A percentile compares a stretch with the other conserved stretches of the same genome.
These are phyloP conservation scores for Hyalella azteca DNA, from an alignment of 2,888 invertebrate genomes.

Conservation along the genomic window DNA sequence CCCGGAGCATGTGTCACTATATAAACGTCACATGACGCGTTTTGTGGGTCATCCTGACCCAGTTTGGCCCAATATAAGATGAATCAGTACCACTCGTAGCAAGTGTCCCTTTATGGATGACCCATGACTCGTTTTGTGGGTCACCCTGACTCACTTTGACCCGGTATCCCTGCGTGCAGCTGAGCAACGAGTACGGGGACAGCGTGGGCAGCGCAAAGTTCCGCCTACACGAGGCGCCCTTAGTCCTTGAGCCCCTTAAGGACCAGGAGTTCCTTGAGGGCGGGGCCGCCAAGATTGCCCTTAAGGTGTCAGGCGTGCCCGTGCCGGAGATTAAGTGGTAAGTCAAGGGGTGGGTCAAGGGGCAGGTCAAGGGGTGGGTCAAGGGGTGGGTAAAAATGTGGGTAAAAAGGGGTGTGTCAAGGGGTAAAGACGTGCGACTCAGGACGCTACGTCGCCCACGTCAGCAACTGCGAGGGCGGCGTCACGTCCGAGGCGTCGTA, in stretches of 20 bases:
- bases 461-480: slow-evolving; percentile 53
- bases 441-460: slow-evolving; percentile 49
- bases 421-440: slow-evolving; percentile 48
- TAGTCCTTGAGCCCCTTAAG: slow-evolving; percentile 44
- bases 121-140: no score
- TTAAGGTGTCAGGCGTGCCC: slow-evolving; percentile 55
- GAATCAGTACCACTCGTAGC: no score
- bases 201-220: slow-evolving; percentile 43
- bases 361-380: not conserved
- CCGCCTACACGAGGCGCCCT: slow-evolving; percentile 54
- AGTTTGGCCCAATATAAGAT: no score
- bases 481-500: slow-evolving; percentile 46
- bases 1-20: no score
- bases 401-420: no score
- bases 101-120: no score
- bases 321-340: slow-evolving; percentile 57
- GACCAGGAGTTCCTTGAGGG: slow-evolving; percentile 45
- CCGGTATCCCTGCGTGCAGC: no score
- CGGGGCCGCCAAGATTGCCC: slow-evolving; percentile 43
- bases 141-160: no score
- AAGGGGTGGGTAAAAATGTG: not conserved
- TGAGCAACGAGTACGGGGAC: slow-evolving; percentile 55
- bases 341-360: not conserved
- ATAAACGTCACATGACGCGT: no score
- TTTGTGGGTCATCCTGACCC: no score